Conservation (phyloP, 2,113 vertebrate species). For the Psilopsiagon aymara region DNA sequence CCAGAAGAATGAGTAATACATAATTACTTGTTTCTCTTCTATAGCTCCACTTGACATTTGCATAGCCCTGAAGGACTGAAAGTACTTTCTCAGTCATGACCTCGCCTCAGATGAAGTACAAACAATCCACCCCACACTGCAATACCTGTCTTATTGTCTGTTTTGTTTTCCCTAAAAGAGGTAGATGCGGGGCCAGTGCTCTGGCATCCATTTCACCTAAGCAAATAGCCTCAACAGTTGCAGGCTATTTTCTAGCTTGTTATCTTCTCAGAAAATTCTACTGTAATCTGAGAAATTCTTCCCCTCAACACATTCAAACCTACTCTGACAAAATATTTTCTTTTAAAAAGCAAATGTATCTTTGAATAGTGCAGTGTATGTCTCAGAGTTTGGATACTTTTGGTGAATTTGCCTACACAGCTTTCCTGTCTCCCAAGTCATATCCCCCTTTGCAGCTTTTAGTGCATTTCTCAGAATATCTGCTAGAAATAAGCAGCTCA, state of each 20-base stretch:
- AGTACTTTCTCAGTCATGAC: slow-evolving; percentile 22
- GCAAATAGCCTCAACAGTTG: not conserved
- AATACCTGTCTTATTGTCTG: not conserved
- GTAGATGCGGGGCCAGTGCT: not conserved
- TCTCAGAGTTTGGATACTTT: not conserved
- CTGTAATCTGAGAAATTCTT: not conserved
- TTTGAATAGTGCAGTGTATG: not conserved
- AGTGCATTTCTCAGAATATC: not conserved
- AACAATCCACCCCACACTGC: not conserved
- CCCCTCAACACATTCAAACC: not conserved
- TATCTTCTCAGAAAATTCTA: not conserved
- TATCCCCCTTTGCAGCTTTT: not conserved
- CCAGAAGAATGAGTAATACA: slow-evolving; percentile 25
- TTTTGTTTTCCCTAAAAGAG: not conserved
- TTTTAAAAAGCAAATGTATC: not conserved
- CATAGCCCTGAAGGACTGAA: not conserved
- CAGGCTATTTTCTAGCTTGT: not conserved
- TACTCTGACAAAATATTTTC: not conserved
- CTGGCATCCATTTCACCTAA: not conserved
- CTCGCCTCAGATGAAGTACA: not conserved
- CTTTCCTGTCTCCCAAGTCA: not conserved
- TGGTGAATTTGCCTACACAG: not conserved
- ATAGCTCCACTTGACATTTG: not conserved
- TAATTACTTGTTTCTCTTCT: slow-evolving; percentile 11
- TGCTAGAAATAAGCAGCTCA: not conserved